Conservation (phyloP, 1,140 invertebrate species). For the Antheraea pernyi region DNA sequence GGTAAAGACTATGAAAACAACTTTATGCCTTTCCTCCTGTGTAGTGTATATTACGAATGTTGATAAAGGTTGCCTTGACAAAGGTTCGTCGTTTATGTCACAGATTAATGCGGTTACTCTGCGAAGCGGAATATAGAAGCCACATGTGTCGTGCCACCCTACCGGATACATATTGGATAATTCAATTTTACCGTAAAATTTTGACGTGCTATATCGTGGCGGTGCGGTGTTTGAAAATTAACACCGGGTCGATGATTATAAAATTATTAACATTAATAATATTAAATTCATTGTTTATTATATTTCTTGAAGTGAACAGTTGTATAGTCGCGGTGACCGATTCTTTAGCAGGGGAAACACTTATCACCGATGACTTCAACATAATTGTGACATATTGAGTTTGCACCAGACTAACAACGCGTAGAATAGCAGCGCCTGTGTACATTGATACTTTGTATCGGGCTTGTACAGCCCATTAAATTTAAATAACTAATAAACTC, state of each 20-base stretch:
- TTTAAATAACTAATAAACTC: too few species aligned
- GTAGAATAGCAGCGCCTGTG: too few species aligned
- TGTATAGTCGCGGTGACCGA: too few species aligned
- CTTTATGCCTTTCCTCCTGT: background rate
- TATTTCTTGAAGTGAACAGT: too few species aligned
- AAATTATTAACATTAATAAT: background rate
- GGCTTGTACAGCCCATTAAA: too few species aligned
- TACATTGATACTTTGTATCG: too few species aligned
- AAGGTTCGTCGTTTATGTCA: conserved; percentile 30
- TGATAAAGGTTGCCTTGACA: conserved; percentile 18
- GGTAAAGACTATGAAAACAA: background rate
- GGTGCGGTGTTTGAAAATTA: background rate
- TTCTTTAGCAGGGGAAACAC: too few species aligned
- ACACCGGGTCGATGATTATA: background rate
- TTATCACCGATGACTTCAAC: too few species aligned
- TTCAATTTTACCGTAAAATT: conserved; percentile 14
- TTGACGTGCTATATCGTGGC: conserved; percentile 1
- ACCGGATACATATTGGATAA: conserved; percentile 5
- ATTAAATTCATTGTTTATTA: background rate
- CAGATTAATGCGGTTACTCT: conserved; percentile 27
- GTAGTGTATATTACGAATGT: background rate
- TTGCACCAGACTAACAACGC: too few species aligned
- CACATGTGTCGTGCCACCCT: background rate
- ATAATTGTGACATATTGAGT: too few species aligned
- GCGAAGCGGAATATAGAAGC: conserved; percentile 12